A percentile compares a stretch with the other conserved stretches of the same genome.
phyloP scores from a whole-genome alignment of 2,888 invertebrate species.

The Pocota personata region DNA sequence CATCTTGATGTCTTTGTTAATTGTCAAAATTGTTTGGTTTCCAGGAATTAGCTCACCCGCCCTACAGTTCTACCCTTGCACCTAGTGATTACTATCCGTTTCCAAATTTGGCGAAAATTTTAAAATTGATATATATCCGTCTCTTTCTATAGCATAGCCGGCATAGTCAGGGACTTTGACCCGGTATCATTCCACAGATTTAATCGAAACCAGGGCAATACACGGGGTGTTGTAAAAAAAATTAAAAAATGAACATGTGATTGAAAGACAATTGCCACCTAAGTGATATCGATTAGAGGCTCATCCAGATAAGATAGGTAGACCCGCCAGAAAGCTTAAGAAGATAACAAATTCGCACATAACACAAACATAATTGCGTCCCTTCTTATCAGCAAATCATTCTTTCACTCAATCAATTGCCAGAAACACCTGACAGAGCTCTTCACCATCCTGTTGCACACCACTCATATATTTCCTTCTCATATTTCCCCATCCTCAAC shows the following conservation, averaged over 20 bases:
- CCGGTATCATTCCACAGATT: not conserved
- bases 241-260: not conserved
- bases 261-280: not conserved
- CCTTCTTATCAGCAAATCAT: not conserved
- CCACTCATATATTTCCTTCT: not conserved
- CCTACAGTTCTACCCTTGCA: too few species aligned
- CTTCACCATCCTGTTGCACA: not conserved
- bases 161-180: too few species aligned
- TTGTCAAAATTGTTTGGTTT: too few species aligned
- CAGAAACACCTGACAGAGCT: conserved; percentile 16
- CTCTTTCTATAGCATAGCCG: too few species aligned
- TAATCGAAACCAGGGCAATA: not conserved
- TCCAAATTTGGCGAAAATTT: too few species aligned
- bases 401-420: not conserved
- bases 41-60: too few species aligned
- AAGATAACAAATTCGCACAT: not conserved
- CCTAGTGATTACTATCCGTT: too few species aligned
- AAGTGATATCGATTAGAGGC: conserved; percentile 19
- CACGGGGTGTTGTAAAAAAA: not conserved
- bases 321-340: not conserved
- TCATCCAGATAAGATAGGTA: conserved; percentile 27
- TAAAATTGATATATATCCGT: too few species aligned
- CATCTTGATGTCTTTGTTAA: too few species aligned
- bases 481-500: not conserved
- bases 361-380: not conserved